These are phyloP conservation scores for Anas flavirostris DNA, from an alignment of 2,797 vertebrate species.

Conservation along the genomic window DNA sequence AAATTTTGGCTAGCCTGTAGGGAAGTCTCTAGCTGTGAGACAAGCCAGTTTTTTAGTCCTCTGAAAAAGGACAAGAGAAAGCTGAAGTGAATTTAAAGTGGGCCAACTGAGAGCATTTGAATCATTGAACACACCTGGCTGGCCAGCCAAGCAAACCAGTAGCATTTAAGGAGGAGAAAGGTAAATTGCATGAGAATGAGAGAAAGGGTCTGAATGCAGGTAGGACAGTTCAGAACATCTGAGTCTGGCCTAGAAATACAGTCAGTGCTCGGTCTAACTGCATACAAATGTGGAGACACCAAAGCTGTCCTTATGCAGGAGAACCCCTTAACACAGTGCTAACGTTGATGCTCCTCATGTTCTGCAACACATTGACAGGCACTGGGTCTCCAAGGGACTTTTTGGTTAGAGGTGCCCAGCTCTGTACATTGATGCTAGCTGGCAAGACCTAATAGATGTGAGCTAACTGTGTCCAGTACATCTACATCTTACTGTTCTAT, in stretches of 20 bases:
- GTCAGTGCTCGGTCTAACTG: not conserved
- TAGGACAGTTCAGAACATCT: not conserved
- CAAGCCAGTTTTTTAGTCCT: not conserved
- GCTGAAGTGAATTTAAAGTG: not conserved
- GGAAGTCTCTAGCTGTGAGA: not conserved
- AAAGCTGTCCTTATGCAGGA: not conserved
- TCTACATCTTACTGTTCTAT: not conserved
- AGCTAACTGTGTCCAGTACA: not conserved
- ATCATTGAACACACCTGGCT: not conserved
- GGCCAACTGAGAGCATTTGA: not conserved
- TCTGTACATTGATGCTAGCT: not conserved
- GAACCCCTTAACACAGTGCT: rapidly evolving
- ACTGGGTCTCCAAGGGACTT: not conserved
- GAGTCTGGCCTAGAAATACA: not conserved
- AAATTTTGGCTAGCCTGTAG: not conserved
- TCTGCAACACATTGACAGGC: not conserved
- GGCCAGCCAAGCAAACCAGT: not conserved
- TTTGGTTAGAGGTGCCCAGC: not conserved
- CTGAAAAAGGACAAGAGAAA: not conserved
- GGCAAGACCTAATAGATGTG: not conserved
- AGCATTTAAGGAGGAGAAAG: not conserved
- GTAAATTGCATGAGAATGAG: not conserved
- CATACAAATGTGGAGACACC: not conserved
- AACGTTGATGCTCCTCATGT: not conserved
- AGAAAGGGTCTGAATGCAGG: not conserved